These are phyloP conservation scores for Andricus grossulariae DNA, from an alignment of 1,140 invertebrate genomes.

Conservation along the genomic window DNA sequence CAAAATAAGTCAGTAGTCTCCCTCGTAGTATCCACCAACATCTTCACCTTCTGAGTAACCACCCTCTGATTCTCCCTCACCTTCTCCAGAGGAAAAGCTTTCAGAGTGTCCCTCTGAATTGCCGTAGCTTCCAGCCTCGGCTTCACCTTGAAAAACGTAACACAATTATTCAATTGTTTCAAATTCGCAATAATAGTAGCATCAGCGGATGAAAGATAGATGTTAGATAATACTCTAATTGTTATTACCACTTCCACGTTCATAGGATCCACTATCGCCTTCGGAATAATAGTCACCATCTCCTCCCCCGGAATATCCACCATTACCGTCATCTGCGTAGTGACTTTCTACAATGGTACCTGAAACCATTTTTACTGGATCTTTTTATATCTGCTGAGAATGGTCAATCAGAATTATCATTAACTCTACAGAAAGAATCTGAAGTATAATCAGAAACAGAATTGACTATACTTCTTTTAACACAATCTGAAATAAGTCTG, in stretches of 20 bases:
- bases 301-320: constrained; percentile 52
- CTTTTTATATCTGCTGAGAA: too few species aligned
- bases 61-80: constrained; percentile 58
- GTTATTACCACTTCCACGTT: constrained; percentile 37
- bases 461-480: too few species aligned
- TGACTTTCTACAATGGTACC: constrained; percentile 63
- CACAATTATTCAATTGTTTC: too few species aligned
- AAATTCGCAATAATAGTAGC: too few species aligned
- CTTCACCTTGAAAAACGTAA: too few species aligned
- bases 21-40: constrained; percentile 40
- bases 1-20: constrained; percentile 40
- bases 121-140: constrained; percentile 42
- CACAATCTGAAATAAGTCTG: too few species aligned
- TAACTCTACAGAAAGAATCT: too few species aligned
- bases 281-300: constrained; percentile 46
- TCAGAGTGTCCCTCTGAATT: constrained; percentile 55
- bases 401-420: too few species aligned
- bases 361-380: constrained; percentile 33
- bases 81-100: constrained; percentile 54
- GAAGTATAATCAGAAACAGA: too few species aligned
- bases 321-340: constrained; percentile 57
- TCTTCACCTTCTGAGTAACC: constrained; percentile 51
- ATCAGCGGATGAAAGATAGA: too few species aligned
- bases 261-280: constrained; percentile 44
- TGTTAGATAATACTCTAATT: too few species aligned